Evolutionary conservation across 1,140 invertebrate species (phyloP).

Genomic region (Laodelphax striatellus): DNA sequence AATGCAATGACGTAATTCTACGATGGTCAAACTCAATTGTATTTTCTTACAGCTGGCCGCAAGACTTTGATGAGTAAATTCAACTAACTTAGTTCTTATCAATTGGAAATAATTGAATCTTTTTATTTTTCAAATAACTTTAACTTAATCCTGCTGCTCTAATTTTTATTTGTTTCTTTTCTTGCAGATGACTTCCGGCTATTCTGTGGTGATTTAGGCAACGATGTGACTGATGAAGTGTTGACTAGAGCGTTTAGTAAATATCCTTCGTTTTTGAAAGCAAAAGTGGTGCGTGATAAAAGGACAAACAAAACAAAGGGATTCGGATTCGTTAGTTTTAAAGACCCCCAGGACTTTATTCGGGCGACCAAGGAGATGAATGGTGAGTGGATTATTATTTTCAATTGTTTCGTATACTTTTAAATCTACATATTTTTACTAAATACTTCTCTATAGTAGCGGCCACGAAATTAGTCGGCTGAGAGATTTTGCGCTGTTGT

Average conservation of each 20-base stretch:
- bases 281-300: slow-evolving; percentile 93
- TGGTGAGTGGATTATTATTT: slow-evolving; percentile 39
- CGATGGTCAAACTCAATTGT: too few relatives aligned
- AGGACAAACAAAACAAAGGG: slow-evolving; percentile 97
- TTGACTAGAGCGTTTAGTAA: slow-evolving; percentile 88
- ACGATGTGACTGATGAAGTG: slow-evolving; percentile 97
- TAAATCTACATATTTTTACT: background rate
- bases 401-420: background rate
- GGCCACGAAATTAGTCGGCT: too few relatives aligned
- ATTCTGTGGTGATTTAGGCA: slow-evolving; percentile 98
- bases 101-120: too few relatives aligned
- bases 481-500: too few relatives aligned
- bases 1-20: too few relatives aligned
- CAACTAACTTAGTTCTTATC: too few relatives aligned
- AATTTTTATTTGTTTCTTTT: slow-evolving; percentile 12
- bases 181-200: slow-evolving; percentile 86
- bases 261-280: slow-evolving; percentile 87
- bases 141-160: too few relatives aligned
- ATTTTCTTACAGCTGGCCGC: too few relatives aligned
- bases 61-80: too few relatives aligned
- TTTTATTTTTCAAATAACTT: too few relatives aligned
- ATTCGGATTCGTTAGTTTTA: slow-evolving; percentile 98
- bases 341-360: slow-evolving; percentile 94
- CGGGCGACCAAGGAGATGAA: slow-evolving; percentile 98
- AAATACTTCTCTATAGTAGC: background rate